Evolutionary conservation across 2,113 vertebrate genomes (phyloP).

Genomic region (Passerina amoena): DNA sequence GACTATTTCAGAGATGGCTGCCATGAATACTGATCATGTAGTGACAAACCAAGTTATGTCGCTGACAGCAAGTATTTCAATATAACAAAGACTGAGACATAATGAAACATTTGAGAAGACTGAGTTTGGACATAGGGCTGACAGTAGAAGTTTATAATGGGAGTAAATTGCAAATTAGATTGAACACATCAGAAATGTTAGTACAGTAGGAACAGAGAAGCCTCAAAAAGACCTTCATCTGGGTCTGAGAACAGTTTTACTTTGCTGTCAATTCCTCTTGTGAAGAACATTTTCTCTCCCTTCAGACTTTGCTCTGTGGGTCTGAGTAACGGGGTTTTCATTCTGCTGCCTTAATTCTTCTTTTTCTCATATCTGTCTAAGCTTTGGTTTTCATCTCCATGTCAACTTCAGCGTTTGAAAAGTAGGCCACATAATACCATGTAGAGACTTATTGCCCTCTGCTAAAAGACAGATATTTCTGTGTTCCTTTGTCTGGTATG

Average conservation of each 20-base stretch:
- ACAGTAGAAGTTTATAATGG: conserved; percentile 14
- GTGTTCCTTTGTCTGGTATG: background rate
- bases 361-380: background rate
- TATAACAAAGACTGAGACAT: background rate
- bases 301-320: background rate
- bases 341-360: background rate
- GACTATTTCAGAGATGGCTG: background rate
- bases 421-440: background rate
- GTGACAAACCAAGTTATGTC: background rate
- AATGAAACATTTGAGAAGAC: conserved; percentile 28
- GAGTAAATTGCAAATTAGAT: conserved; percentile 20
- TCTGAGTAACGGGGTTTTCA: background rate
- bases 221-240: background rate
- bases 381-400: background rate
- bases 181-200: background rate
- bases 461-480: background rate
- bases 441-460: background rate
- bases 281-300: background rate
- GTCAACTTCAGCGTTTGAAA: background rate
- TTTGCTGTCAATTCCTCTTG: background rate
- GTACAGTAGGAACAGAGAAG: background rate
- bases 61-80: conserved; percentile 24
- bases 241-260: background rate
- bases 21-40: background rate
- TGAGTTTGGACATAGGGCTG: background rate